Evolutionary conservation across 1,140 invertebrate genomes (phyloP), one percentile per base, ranked within the genome.

Genomic region (Drosophila nannoptera): DNA sequence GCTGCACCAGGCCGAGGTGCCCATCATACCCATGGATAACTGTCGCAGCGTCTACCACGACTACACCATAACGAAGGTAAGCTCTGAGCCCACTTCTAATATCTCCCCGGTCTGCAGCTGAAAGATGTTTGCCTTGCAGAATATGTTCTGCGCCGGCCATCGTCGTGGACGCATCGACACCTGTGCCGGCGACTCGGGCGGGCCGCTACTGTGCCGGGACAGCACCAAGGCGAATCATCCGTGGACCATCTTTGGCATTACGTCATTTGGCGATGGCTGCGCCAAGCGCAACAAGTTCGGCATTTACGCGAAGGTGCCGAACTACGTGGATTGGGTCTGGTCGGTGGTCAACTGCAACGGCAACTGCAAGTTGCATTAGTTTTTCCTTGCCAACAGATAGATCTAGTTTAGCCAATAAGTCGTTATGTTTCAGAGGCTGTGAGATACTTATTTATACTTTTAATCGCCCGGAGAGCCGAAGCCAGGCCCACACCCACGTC

Each of bases 181-280:
- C 0, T 97, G 96, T 89, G 93, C 96, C 1, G 96, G 96, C 0
- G 96, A 97, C 81, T 96, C 95, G n/a, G 96, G 96, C 1, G 96
- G 96, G 0, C 96, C 96, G 0, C 90, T 97, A 5, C 92, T 97
- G 59, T 97, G 96, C 74, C 91, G 87, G 0, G 92, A 93, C 76
- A 89, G 89, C 0, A 88, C 89, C 0, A 90, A 83, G 58, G 88
- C 90, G 0, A 90, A 91, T 66, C 91, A 91, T 69, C 91, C 91
- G 2, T 96, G 95, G 94, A 93, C 93, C 16, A 93, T 97, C 16
- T 95, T 96, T 88, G 97, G 97, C 4, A 96, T 98, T 38, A 98
- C 97, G 0, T 97, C 96, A 83, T 99, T 98, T 74, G 97, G 97
- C 0, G 97, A 98, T 83, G 97, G 96, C 14, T 98, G 97, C 87